These are phyloP conservation scores for Lypha dubia DNA, from an alignment of 2,888 invertebrate genomes.

Conservation along the genomic window DNA sequence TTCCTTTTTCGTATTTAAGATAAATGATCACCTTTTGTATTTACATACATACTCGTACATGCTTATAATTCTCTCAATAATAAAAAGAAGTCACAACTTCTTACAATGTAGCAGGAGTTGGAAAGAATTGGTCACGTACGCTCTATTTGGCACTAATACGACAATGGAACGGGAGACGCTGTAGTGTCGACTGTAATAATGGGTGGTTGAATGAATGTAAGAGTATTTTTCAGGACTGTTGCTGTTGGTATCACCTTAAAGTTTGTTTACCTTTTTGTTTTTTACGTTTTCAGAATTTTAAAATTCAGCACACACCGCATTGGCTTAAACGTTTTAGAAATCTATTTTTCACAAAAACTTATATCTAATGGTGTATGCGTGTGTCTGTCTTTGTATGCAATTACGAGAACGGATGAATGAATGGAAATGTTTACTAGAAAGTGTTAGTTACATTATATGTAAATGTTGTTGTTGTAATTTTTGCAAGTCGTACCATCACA, in stretches of 20 bases:
- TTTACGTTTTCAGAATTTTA: conserved; percentile 74
- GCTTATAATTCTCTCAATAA: conserved; percentile 38
- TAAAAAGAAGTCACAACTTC: conserved; percentile 76
- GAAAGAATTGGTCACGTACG: conserved; percentile 81
- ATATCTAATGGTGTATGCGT: conserved; percentile 51
- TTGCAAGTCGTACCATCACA: conserved; percentile 1
- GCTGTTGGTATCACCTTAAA: conserved; percentile 44
- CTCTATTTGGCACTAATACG: conserved; percentile 79
- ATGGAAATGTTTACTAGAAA: conserved; percentile 46
- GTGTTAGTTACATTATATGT: conserved; percentile 53
- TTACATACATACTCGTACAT: no score
- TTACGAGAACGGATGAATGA: background rate
- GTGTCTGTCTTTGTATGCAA: no score
- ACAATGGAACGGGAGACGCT: conserved; percentile 44
- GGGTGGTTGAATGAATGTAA: conserved; percentile 48
- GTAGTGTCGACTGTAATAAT: conserved; percentile 16
- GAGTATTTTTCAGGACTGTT: conserved; percentile 29
- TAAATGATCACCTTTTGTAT: conserved; percentile 79
- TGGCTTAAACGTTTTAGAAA: conserved; percentile 83
- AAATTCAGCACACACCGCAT: conserved; percentile 79
- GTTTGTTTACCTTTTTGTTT: conserved; percentile 68
- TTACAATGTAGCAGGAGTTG: conserved; percentile 11
- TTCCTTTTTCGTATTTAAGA: conserved; percentile 77
- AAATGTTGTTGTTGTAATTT: conserved; percentile 22
- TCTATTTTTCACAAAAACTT: conserved; percentile 80